Evolutionary conservation across 1,140 invertebrate species (phyloP), one percentile per base, ranked within the genome.

Genomic region (Lucilia cuprina): DNA sequence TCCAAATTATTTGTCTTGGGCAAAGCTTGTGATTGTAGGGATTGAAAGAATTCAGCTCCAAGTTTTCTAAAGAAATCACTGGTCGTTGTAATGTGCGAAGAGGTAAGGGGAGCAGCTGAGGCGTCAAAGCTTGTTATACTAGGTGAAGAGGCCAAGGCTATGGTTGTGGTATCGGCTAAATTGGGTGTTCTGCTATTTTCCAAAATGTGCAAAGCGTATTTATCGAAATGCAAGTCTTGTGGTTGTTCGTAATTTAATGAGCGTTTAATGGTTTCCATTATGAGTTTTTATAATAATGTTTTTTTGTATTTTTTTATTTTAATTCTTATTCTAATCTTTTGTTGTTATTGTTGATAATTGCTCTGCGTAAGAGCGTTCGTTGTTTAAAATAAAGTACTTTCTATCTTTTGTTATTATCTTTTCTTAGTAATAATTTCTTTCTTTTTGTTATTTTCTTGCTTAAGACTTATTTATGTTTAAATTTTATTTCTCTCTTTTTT

Each of bases 201-300:
- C 9, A 89, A 85, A 75, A 90, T 88, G 74, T 90, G 87, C 70
- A 88, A 88, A 17, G 89, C 89, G 84, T 88, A 88, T 55, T 87
- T 85, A 82, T 90, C 87, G 84, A 90, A 88, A 86, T 88, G 89
- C 84, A 89, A 80, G 84, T 89, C 89, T 74, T 86, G 87, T 86
- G 89, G 87, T 78, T 86, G 87, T 60, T 90, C 88, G 87, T 88
- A 90, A 86, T 89, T 88, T 41, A 90, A 87, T 90, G 89, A 85
- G 78, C 86, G 87, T 82, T 87, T 86, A 84, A 89, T 84, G 49
- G 82, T 84, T 84, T 89, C 89, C 89, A 90, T 90, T 35, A 74
- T 85, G 74, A 30, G 14, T 34, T 55, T 85, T 80, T 85, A 85
- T 82, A 82, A 19, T 60, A 65, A 41, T 41, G 7, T 41, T 41